Conservation (phyloP, 2,888 invertebrate species). For the Nezara viridula region DNA sequence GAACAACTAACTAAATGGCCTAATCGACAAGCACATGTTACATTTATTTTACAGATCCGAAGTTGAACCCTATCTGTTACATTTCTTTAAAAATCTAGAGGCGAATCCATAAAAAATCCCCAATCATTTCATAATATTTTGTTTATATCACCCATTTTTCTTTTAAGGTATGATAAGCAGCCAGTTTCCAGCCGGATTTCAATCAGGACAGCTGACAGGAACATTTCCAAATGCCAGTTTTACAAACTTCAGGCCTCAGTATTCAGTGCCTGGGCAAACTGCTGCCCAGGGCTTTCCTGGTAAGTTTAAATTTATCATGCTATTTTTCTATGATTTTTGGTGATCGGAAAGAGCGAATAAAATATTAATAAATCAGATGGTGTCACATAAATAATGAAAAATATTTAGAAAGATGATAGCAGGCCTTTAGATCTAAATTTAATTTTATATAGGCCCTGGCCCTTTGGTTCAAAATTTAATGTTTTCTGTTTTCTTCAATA, state of each 20-base stretch:
- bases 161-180: slow-evolving; percentile 81
- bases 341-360: neutral
- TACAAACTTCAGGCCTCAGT: slow-evolving; percentile 92
- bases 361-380: neutral
- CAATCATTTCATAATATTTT: neutral
- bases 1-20: no score
- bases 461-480: no score
- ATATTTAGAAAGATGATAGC: neutral
- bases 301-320: neutral
- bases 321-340: neutral
- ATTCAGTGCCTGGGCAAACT: slow-evolving; percentile 77
- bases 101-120: no score
- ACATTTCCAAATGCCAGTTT: slow-evolving; percentile 85
- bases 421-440: no score
- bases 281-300: slow-evolving; percentile 64
- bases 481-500: no score
- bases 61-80: no score
- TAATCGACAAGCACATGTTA: no score
- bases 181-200: slow-evolving; percentile 88
- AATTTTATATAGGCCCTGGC: no score
- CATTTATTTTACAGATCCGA: no score
- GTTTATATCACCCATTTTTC: neutral
- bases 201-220: slow-evolving; percentile 77
- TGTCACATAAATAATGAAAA: no score
- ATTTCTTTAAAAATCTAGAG: no score